Base-by-base conservation (phyloP, 2,113 vertebrate species). In the Vulpes lagopus region DNA sequence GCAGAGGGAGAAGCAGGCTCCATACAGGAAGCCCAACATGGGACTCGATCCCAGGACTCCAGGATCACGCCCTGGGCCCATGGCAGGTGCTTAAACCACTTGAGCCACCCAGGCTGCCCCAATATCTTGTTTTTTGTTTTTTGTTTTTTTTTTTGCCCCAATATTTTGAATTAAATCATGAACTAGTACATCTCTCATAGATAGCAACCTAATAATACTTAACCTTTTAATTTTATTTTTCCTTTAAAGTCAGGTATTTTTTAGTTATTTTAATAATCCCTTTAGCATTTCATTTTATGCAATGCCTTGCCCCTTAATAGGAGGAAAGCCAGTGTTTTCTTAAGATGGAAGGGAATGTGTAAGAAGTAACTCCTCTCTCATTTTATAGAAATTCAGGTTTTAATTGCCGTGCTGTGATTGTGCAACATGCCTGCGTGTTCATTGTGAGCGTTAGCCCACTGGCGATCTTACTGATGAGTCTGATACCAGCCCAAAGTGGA, bases 191-290 rank as follows among this genome's bases (percentile, higher is more conserved):
- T 71, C 67, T 86, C 43, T 82, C 35, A 67, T 49, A 74, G n/a
- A 35, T 59, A 53, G 35, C 35, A 49, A 23, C 81, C 38, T 83
- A 85, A 65, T 14, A 60, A 79, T 64, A 23, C n/a, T 43, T 96
- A 81, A 78, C 35, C 25, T 91, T 94, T 95, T 53, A 91, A n/a
- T 87, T 97, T 53, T 96, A 3, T 92, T 85, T 97, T 94, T 92
- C 80, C 51, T 74, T 69, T 86, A 73, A 95, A 86, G 64, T 57
- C 71, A 89, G 65, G 4, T 91, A 1, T 19, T 55, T 57, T 62
- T 79, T 79, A 8, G 67, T 96, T 92, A 91, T 83, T 95, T 96
- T 86, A 60, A 30, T 78, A 74, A 91, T 93, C 71, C 35, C 62
- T 30, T 69, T 57, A 73, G 51, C 59, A 85, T 73, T 49, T 96